Conservation (phyloP, 2,113 vertebrate genomes). For the Plecotus auritus region DNA sequence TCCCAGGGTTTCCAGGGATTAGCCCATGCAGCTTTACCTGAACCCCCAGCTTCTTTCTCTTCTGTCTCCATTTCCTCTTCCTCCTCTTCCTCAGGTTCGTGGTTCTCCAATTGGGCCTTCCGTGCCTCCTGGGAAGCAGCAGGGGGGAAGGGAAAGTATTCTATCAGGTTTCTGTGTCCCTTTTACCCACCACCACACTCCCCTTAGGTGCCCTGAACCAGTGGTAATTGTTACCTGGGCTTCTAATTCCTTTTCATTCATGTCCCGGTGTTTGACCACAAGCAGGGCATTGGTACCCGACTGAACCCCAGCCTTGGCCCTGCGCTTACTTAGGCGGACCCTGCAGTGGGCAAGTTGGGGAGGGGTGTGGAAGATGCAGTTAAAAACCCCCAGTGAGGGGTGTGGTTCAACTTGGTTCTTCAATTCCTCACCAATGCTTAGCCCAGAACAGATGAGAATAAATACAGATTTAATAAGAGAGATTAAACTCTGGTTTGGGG, state of each 20-base stretch:
- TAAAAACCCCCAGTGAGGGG: background rate
- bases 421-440: background rate
- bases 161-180: background rate
- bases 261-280: constrained; percentile 95
- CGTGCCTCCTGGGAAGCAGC: constrained; percentile 86
- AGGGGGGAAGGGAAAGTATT: background rate
- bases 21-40: constrained; percentile 77
- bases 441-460: background rate
- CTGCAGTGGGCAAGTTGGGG: constrained; percentile 66
- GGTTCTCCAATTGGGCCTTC: constrained; percentile 94
- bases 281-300: constrained; percentile 93
- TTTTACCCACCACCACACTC: background rate
- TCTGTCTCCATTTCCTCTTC: constrained; percentile 88
- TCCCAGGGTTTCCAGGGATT: background rate
- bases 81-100: constrained; percentile 94
- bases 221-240: constrained; percentile 85
- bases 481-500: background rate
- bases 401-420: background rate
- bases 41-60: constrained; percentile 86
- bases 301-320: constrained; percentile 93
- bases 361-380: background rate
- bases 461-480: background rate
- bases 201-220: background rate
- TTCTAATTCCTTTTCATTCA: constrained; percentile 96
- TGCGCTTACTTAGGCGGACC: constrained; percentile 93